Conservation (phyloP, 1,140 invertebrate genomes). For the Branchinecta lindahli region DNA sequence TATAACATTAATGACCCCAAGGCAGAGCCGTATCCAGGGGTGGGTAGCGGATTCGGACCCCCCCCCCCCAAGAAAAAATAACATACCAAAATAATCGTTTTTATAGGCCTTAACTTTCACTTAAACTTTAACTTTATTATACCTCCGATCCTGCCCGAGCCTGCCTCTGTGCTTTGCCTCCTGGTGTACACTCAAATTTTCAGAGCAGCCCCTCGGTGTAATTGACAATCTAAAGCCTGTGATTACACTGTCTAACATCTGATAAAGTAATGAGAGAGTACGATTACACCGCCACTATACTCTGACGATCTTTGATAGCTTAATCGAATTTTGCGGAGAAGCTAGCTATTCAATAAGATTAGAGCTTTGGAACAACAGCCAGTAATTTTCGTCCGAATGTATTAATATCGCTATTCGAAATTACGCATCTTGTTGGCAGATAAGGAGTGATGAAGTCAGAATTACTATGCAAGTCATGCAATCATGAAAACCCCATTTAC, state of each 20-base stretch:
- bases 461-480: background rate
- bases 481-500: background rate
- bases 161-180: no score
- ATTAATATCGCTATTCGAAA: background rate
- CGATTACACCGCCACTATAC: background rate
- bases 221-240: slow-evolving; percentile 6
- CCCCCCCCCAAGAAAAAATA: no score
- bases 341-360: background rate
- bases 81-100: no score
- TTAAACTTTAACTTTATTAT: no score
- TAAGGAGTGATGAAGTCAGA: no score
- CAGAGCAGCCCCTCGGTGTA: background rate
- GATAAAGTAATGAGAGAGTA: slow-evolving; percentile 9
- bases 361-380: background rate
- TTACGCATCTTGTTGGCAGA: background rate
- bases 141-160: no score
- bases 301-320: background rate
- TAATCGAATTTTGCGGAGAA: slow-evolving; percentile 6
- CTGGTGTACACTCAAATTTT: no score
- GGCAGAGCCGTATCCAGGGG: no score
- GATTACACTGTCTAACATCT: background rate
- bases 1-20: no score
- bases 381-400: background rate
- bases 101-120: no score
- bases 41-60: no score